Evolutionary conservation across 2,113 vertebrate species (phyloP).

Genomic region (Scolopax mira): DNA sequence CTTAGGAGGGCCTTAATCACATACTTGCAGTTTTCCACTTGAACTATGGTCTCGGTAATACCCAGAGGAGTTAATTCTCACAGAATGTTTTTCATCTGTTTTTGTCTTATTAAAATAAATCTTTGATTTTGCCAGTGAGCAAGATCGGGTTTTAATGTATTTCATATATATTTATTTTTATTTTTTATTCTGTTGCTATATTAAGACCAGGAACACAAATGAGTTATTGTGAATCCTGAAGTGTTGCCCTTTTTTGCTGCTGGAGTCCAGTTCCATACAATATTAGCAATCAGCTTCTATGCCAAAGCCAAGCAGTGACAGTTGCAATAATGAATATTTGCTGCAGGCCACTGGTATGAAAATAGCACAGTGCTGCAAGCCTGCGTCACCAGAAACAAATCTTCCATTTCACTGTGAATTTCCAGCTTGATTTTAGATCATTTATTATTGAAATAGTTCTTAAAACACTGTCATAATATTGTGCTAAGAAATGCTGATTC

Average conservation of each 20-base stretch:
- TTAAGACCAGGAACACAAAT: background rate
- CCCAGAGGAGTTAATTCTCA: background rate
- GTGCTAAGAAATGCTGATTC: conserved; percentile 38
- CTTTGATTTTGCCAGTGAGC: background rate
- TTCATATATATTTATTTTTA: background rate
- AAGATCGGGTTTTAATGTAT: background rate
- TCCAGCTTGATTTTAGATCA: conserved; percentile 16
- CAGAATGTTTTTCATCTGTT: background rate
- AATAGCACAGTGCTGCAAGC: conserved; percentile 26
- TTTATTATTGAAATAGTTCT: conserved; percentile 27
- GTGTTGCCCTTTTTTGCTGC: background rate
- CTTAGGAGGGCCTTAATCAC: conserved; percentile 2
- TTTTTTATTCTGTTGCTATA: conserved; percentile 7
- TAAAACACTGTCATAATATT: background rate
- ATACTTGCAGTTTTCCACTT: background rate
- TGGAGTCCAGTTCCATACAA: background rate
- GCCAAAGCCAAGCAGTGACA: conserved; percentile 51
- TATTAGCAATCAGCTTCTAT: conserved; percentile 43
- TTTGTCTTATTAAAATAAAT: background rate
- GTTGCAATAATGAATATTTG: conserved; percentile 68
- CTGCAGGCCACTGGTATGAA: conserved; percentile 52
- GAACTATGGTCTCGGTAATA: background rate
- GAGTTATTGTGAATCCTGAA: conserved; percentile 4
- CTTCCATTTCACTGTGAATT: conserved; percentile 4
- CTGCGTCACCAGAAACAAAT: conserved; percentile 24